Evolutionary conservation across 2,797 vertebrate species (phyloP).

Genomic region (Coregonus ussuriensis): DNA sequence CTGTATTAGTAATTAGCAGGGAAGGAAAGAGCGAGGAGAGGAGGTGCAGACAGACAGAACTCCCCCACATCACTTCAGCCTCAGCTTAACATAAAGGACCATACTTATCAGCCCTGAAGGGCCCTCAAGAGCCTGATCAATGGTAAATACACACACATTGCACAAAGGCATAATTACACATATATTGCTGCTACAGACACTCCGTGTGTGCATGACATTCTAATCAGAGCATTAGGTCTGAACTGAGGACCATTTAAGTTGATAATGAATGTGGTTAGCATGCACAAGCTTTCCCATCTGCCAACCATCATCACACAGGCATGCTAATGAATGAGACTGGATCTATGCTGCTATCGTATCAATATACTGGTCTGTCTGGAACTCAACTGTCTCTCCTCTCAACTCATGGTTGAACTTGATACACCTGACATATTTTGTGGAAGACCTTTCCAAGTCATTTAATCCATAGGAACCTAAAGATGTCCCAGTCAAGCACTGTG

Average conservation of each 20-base stretch:
- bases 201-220: background rate
- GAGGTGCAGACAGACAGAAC: background rate
- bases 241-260: background rate
- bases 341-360: background rate
- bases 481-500: too few species aligned
- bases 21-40: too few species aligned
- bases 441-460: too few species aligned
- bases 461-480: too few species aligned
- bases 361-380: too few species aligned
- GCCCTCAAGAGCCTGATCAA: background rate
- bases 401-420: too few species aligned
- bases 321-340: background rate
- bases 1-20: background rate
- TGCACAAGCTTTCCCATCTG: conserved; percentile 3
- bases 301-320: background rate
- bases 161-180: background rate
- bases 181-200: background rate
- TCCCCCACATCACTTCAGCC: background rate
- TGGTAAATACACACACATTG: background rate
- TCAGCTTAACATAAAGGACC: background rate
- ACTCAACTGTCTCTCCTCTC: too few species aligned
- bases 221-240: background rate
- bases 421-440: too few species aligned
- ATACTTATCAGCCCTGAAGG: conserved; percentile 12
- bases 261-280: background rate